Conservation (phyloP, 2,888 invertebrate species). For the Lathronympha strigana region DNA sequence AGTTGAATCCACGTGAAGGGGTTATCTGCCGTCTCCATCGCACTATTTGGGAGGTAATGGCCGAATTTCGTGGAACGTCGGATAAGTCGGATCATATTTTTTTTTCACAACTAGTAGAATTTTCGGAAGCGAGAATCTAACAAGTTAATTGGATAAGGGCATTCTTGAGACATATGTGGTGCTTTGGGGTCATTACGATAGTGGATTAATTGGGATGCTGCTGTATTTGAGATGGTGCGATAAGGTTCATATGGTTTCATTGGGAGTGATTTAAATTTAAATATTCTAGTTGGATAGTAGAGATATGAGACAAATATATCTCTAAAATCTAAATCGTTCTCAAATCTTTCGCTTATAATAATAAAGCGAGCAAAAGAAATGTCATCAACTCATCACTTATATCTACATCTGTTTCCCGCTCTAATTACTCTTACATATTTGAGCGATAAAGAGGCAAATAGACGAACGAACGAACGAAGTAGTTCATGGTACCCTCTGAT, state of each 20-base stretch:
- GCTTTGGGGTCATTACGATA: constrained; percentile 64
- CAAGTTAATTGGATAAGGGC: constrained; percentile 81
- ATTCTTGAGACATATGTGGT: constrained; percentile 68
- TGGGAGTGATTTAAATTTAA: constrained; percentile 34
- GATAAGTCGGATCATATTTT: constrained; percentile 64
- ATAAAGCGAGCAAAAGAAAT: no score
- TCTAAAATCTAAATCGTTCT: no score
- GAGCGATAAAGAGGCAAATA: no score
- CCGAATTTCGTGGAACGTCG: constrained; percentile 74
- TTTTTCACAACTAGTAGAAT: constrained; percentile 65
- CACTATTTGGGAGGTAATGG: constrained; percentile 83
- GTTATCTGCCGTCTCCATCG: constrained; percentile 73
- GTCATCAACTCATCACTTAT: no score
- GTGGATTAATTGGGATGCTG: constrained; percentile 73
- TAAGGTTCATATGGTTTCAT: constrained; percentile 22
- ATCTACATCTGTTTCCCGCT: no score
- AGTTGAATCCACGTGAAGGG: constrained; percentile 78
- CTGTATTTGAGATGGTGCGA: constrained; percentile 51
- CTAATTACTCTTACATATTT: no score
- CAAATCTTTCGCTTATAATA: no score
- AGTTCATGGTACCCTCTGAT: no score
- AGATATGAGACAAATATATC: no score
- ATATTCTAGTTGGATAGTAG: constrained; percentile 16
- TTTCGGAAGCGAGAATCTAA: constrained; percentile 82
- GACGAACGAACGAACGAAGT: no score